Evolutionary conservation across 2,113 vertebrate species (phyloP), one percentile per base, ranked within the genome.

Genomic region (Loxodonta africana): DNA sequence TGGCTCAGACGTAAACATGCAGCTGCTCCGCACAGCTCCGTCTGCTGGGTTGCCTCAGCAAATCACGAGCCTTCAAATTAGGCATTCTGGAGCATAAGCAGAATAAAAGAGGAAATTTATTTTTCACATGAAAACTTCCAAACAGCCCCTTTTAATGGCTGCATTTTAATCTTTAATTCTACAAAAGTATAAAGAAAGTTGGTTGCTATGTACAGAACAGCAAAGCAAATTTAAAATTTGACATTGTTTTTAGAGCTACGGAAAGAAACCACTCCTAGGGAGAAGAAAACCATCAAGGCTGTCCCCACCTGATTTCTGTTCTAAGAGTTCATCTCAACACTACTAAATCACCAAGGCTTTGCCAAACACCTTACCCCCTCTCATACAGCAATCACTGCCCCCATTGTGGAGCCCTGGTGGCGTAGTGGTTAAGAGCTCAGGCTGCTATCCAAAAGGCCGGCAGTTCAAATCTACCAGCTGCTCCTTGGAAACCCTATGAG

Each of bases 71-170:
- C 17, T 7, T 85, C 30, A 77, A 76, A 94, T 95, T 12, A 91
- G 73, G 74, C 12, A 96, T 97, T 94, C 91, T n/a, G 83, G 74
- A 97, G 83, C 6, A 91, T 8, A 91, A 87, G 20, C 83, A 88
- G 95, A 94, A 48, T 15, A 92, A 97, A 76, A 48, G 0, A 33
- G 2, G 2, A 69, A 86, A 7, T 88, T 5, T 95, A 82, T 14
- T 73, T 97, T 95, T 15, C 84, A 73, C 69, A 69, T 60, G 53
- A 4, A 88, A 89, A 60, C 1, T 91, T 96, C 8, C 30, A 92
- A 82, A 86, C 6, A 89, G 11, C n/a, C 9, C 1, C 5, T 73
- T 93, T 83, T 48, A 94, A 87, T 33, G 15, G 25, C 8, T 8
- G 80, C 20, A 78, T 92, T 92, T 95, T 94, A 33, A 80, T 60